Percentiles rank a stretch among this genome's conserved stretches.
Conservation (phyloP, 2,888 invertebrate species). For the Oegoconia quadripuncta region DNA sequence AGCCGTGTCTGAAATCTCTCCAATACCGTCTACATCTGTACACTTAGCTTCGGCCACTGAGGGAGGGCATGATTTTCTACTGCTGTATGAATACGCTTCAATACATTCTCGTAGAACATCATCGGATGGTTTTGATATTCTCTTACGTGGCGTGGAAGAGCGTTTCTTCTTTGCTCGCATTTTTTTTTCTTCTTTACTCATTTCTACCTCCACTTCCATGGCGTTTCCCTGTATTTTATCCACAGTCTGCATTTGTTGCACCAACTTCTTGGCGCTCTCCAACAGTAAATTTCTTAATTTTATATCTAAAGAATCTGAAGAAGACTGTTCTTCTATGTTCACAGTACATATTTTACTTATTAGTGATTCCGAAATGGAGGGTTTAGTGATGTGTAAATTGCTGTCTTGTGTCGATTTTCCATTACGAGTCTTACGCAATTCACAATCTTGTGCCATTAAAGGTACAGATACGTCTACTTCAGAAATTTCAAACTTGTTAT, state of each 20-base stretch:
- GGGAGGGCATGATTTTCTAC: slow-evolving; percentile 55
- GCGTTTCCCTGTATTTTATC: slow-evolving; percentile 26
- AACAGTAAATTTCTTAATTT: slow-evolving; percentile 51
- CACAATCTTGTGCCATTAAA: slow-evolving; percentile 52
- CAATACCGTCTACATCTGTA: slow-evolving; percentile 24
- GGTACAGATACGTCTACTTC: slow-evolving; percentile 50
- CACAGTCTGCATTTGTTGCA: slow-evolving; percentile 17
- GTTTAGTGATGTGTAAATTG: slow-evolving; percentile 18
- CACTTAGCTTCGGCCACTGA: slow-evolving; percentile 26
- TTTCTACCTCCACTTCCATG: slow-evolving; percentile 19
- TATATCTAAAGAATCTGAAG: slow-evolving; percentile 49
- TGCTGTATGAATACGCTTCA: slow-evolving; percentile 40
- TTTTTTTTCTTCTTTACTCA: slow-evolving; percentile 19
- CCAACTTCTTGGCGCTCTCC: slow-evolving; percentile 58
- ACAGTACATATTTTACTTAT: slow-evolving; percentile 40
- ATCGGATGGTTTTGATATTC: slow-evolving; percentile 31
- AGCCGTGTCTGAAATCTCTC: slow-evolving; percentile 19
- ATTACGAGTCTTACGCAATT: slow-evolving; percentile 26
- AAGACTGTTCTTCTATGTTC: slow-evolving; percentile 35
- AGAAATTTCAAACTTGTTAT: slow-evolving; percentile 41
- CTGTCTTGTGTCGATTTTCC: slow-evolving; percentile 10
- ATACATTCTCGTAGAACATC: slow-evolving; percentile 47
- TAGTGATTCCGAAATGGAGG: slow-evolving; percentile 39
- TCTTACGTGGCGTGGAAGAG: slow-evolving; percentile 53
- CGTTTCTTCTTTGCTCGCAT: slow-evolving; percentile 33